These are phyloP conservation scores for Sebastes nivosus DNA, from an alignment of 2,797 vertebrate genomes.

Conservation along the genomic window DNA sequence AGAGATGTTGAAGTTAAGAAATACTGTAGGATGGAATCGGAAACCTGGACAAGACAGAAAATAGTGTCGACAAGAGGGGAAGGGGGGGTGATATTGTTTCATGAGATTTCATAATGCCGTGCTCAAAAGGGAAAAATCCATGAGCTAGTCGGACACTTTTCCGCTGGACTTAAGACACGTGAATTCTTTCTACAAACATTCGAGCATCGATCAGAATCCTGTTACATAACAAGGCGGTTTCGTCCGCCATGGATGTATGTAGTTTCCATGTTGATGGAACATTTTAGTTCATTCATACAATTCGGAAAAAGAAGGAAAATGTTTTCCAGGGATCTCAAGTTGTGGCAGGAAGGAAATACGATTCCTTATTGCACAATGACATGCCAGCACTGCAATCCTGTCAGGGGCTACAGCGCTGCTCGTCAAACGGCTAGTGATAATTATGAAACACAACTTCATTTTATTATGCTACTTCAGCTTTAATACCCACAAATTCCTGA, in stretches of 20 bases:
- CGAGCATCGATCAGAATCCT: slow-evolving; percentile 67
- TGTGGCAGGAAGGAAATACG: slow-evolving; percentile 73
- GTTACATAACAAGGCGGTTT: slow-evolving; percentile 55
- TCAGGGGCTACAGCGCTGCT: slow-evolving; percentile 7
- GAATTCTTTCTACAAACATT: slow-evolving; percentile 68
- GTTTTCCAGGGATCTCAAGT: slow-evolving; percentile 73
- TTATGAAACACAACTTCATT: not conserved
- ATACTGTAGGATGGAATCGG: slow-evolving; percentile 41
- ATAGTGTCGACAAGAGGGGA: not conserved
- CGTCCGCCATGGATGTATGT: slow-evolving; percentile 49
- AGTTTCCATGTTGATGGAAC: slow-evolving; percentile 75
- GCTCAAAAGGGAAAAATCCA: slow-evolving; percentile 66
- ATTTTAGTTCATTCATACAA: slow-evolving; percentile 57
- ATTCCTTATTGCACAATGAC: slow-evolving; percentile 71
- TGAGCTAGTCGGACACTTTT: slow-evolving; percentile 65
- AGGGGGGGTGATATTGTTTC: slow-evolving; percentile 48
- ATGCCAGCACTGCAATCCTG: slow-evolving; percentile 43
- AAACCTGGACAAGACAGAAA: slow-evolving; percentile 59
- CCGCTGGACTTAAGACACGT: slow-evolving; percentile 60
- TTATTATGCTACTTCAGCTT: not conserved
- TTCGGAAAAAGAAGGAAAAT: slow-evolving; percentile 68
- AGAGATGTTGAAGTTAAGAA: slow-evolving; percentile 36
- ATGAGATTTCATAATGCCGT: slow-evolving; percentile 51
- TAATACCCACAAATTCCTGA: not conserved
- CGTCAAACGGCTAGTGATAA: not conserved